Evolutionary conservation across 1,140 invertebrate genomes (phyloP), one percentile per base, ranked within the genome.

Genomic region (Heliconius hewitsoni): DNA sequence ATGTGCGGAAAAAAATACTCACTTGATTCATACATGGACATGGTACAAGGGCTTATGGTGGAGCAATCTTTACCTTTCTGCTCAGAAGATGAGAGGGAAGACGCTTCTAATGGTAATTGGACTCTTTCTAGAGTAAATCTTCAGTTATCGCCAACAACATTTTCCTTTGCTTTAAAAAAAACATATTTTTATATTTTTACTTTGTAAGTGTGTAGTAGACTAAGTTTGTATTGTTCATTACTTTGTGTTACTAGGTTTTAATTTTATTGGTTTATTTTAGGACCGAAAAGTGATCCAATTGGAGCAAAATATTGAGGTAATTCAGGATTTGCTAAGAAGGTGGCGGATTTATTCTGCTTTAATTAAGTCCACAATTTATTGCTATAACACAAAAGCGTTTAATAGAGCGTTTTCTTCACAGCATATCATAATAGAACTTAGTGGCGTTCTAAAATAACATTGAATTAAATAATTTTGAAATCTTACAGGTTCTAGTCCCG

Each of bases 1-100:
- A 97, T 98, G 96, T 96, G 97, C 4, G 97, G 98, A n/a, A 95
- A 95, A 87, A 94, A 98, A 92, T 98, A 98, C 93, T 98, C 98
- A 3, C 95, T 99, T 55, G 98, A 99, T 94, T 98, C 98, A 0
- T 96, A 97, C 85, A 97, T 98, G 96, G 98, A 98, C 92, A 95
- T 99, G 79, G 97, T 98, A n/a, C 97, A 97, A 86, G 97, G 96
- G 76, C 90, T 95, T 79, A 94, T 95, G 90, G 90, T 87, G 87
- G 82, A 94, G 85, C 79, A 95, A 93, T 79, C 95, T 91, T 89
- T 96, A 60, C 95, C 96, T 8, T 91, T 95, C n/a, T 95, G 96
- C 86, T 95, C 95, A 80, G 96, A 96, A 80, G 95, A 96, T 23
- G 92, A 93, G 23, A 89, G 87, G 60, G 93, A 95, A 80, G 93